phyloP scores from a whole-genome alignment of 2,888 invertebrate genomes.

The Serripes groenlandicus region DNA sequence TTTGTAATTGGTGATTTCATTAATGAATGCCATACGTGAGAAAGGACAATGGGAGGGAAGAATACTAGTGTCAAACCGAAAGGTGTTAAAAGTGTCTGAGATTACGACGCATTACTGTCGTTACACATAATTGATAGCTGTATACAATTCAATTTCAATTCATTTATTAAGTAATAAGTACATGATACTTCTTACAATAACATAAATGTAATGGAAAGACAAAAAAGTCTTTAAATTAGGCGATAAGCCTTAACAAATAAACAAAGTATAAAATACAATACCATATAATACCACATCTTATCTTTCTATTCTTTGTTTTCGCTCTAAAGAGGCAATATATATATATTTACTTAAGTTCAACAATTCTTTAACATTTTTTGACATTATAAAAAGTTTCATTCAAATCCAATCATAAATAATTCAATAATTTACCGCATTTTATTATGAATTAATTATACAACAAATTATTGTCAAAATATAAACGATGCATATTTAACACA shows the following conservation, averaged over 20 bases:
- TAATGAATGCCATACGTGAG: neutral
- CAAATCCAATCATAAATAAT: conserved; percentile 5
- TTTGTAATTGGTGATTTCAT: neutral
- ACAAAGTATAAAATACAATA: no score
- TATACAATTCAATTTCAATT: no score
- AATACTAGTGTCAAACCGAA: conserved; percentile 2
- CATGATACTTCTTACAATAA: no score
- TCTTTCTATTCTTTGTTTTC: no score
- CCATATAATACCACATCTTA: no score
- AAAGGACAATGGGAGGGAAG: neutral
- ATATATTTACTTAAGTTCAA: no score
- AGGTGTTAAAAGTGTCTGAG: conserved; percentile 4
- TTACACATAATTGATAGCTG: neutral
- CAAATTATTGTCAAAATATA: neutral
- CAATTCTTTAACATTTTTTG: no score
- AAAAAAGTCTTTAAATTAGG: no score
- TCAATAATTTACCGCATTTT: neutral
- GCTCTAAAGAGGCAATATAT: no score
- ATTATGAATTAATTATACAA: neutral
- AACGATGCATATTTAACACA: neutral
- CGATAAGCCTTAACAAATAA: no score
- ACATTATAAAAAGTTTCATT: conserved; percentile 1
- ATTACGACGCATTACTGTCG: conserved; percentile 2
- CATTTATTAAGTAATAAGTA: no score
- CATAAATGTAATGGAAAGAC: no score